These are phyloP conservation scores for Dipodomys spectabilis DNA, from an alignment of 2,113 vertebrate genomes.

Conservation along the genomic window DNA sequence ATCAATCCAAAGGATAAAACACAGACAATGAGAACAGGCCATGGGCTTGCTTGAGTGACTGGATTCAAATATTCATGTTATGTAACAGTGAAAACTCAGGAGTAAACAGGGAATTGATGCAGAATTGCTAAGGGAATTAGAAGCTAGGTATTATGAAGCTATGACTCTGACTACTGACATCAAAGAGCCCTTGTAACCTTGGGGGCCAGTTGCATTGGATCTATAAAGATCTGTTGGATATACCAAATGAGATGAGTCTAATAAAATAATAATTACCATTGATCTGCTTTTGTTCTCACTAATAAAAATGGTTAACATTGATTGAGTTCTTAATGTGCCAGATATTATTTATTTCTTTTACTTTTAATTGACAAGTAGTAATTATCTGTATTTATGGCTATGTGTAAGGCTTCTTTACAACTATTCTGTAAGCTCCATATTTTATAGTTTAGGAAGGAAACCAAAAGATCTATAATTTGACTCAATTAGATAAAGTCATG, in stretches of 20 bases:
- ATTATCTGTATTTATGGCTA: neutral
- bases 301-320: neutral
- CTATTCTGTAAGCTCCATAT: neutral
- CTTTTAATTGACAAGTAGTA: neutral
- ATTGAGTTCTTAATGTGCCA: neutral
- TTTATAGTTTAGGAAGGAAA: neutral
- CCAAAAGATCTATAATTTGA: neutral
- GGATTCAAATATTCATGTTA: neutral
- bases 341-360: neutral
- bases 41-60: neutral
- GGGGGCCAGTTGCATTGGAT: neutral
- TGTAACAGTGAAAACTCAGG: neutral
- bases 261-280: conserved; percentile 1
- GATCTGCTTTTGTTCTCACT: neutral
- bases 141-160: neutral
- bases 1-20: neutral
- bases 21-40: neutral
- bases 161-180: neutral
- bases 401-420: neutral
- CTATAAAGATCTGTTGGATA: neutral
- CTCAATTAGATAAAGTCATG: neutral
- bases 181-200: neutral
- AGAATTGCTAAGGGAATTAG: neutral
- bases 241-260: neutral
- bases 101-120: neutral